These are phyloP conservation scores for Rhinolophus sinicus DNA, from an alignment of 2,113 vertebrate genomes.

Conservation along the genomic window DNA sequence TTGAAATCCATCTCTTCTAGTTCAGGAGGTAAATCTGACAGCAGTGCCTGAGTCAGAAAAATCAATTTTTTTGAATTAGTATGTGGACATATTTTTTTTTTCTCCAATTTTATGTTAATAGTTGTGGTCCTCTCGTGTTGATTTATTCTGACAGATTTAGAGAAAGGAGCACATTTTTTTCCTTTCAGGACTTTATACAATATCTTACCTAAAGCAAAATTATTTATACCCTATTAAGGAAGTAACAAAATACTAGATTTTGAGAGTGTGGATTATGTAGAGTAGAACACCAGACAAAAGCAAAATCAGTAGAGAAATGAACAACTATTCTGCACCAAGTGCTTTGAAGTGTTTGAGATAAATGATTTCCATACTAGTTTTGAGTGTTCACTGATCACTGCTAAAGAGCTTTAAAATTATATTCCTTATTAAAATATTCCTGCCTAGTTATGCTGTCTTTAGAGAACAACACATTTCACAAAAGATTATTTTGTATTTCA, in stretches of 20 bases:
- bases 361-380: slow-evolving; percentile 47
- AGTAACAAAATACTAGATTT: slow-evolving; percentile 35
- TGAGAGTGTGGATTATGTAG: background rate
- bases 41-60: slow-evolving; percentile 89
- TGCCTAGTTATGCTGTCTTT: slow-evolving; percentile 4
- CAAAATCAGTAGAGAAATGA: slow-evolving; percentile 14
- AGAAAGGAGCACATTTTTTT: background rate
- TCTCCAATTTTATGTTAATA: background rate
- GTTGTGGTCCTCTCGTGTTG: background rate
- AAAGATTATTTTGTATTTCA: slow-evolving; percentile 1
- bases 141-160: slow-evolving; percentile 40
- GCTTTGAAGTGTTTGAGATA: slow-evolving; percentile 37
- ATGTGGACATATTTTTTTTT: background rate
- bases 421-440: slow-evolving; percentile 49
- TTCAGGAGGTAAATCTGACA: slow-evolving; percentile 96
- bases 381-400: slow-evolving; percentile 35
- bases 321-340: slow-evolving; percentile 39
- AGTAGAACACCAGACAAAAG: background rate
- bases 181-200: background rate
- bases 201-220: background rate
- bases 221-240: slow-evolving; percentile 15
- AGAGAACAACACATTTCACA: slow-evolving; percentile 23
- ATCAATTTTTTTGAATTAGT: slow-evolving; percentile 44
- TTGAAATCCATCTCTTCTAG: slow-evolving; percentile 93
- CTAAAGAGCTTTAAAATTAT: slow-evolving; percentile 7